A percentile compares a stretch with the other conserved stretches of the same genome.
phyloP scores from a whole-genome alignment of 2,888 invertebrate genomes.

The Microplitis deprimator region DNA sequence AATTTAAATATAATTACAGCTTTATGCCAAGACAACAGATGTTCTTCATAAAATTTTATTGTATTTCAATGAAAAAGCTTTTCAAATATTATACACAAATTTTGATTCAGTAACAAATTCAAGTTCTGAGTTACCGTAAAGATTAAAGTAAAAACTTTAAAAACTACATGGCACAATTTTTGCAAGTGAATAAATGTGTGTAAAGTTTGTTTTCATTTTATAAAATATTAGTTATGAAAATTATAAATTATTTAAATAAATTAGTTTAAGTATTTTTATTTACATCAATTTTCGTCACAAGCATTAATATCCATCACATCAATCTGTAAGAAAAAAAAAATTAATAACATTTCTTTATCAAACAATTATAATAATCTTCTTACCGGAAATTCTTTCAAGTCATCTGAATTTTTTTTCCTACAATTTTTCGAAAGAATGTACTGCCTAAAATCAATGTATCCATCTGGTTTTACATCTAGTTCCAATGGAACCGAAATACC shows the following conservation, averaged over 20 bases:
- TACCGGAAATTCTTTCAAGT: not conserved
- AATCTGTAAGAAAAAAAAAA: conserved; percentile 47
- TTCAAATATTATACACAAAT: conserved; percentile 56
- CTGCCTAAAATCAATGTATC: conserved; percentile 61
- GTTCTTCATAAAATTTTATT: conserved; percentile 59
- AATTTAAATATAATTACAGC: conserved; percentile 50
- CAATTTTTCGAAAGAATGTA: conserved; percentile 48
- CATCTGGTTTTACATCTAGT: conserved; percentile 61
- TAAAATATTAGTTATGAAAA: not conserved
- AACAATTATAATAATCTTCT: not conserved
- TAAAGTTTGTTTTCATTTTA: not conserved
- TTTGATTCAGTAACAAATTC: conserved; percentile 40
- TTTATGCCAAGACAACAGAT: conserved; percentile 58
- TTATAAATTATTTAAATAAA: conserved; percentile 7
- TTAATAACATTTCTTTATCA: conserved; percentile 8
- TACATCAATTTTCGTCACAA: conserved; percentile 12
- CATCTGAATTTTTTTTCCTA: conserved; percentile 35
- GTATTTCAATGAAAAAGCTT: conserved; percentile 64
- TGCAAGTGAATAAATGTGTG: too few relatives aligned
- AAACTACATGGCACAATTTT: not conserved
- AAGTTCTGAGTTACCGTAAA: not conserved
- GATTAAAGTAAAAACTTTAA: not conserved
- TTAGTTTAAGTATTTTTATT: not conserved
- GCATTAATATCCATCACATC: conserved; percentile 46
- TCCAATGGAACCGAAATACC: conserved; percentile 65